Evolutionary conservation across 1,140 invertebrate species (phyloP), one percentile per base, ranked within the genome.

Genomic region (Zaprionus tsacasi): DNA sequence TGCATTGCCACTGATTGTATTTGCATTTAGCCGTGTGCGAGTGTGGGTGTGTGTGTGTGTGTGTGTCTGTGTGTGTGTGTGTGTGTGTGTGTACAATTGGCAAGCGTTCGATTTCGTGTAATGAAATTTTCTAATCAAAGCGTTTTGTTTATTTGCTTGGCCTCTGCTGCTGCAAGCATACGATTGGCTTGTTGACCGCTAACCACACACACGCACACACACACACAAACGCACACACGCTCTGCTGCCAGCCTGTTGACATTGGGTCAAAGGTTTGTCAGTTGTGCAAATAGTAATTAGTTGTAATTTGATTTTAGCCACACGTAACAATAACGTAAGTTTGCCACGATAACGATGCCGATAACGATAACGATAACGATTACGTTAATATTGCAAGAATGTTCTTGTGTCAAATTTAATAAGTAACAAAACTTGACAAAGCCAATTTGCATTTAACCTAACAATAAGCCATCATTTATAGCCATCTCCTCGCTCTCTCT

Each of bases 121-220:
- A 89, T 89, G 81, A 89, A 89, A 89, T 89, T 89, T 89, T 89
- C 85, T 89, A 89, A 89, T 89, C 85, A 89, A 89, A 89, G 85
- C 81, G 83, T 88, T 89, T 89, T 85, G 85, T 89, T 89, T 89
- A 89, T 89, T 89, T 89, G 81, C 33, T 35, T 10, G 33, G 33
- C 72, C 71, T 60, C 45, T 61, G 66, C 65, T 54, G 45, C 38
- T 57, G 36, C 55, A 65, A 57, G 64, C 70, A 52, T 79, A 76
- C 70, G 59, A 73, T 77, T 83, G 75, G 78, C 85, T 89, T 83
- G 78, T 88, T 89, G 80, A 87, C 82, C 81, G 76, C 56, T 64
- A 40, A 61, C 70, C 61, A 12, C 52, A 66, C 64, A 75, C 43
- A 52, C 40, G 35, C 43, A 68, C 55, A 54, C 36, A 64, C 10